A percentile compares a stretch with the other conserved stretches of the same genome.
phyloP scores from a whole-genome alignment of 2,113 vertebrate species.

The Nibea albiflora region DNA sequence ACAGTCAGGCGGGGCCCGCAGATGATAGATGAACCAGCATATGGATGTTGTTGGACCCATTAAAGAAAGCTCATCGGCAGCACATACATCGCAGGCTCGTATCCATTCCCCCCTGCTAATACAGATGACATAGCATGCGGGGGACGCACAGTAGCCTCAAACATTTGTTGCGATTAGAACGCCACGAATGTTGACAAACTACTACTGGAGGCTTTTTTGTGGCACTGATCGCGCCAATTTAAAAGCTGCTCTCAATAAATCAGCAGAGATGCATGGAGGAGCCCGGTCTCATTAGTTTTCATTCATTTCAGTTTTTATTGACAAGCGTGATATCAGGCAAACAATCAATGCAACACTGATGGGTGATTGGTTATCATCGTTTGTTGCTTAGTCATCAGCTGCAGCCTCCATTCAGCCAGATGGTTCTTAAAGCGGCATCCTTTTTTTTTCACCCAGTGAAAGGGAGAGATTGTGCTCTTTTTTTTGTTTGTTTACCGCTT shows the following conservation, averaged over 20 bases:
- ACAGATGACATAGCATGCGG: constrained; percentile 34
- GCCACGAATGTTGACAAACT: constrained; percentile 33
- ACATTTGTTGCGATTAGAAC: constrained; percentile 34
- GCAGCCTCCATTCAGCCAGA: constrained; percentile 35
- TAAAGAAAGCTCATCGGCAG: constrained; percentile 68
- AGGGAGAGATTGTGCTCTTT: constrained; percentile 23
- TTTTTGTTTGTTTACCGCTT: constrained; percentile 49
- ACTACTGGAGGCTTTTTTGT: constrained; percentile 7
- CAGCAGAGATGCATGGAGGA: constrained; percentile 2
- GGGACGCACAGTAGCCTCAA: constrained; percentile 6
- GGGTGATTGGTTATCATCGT: constrained; percentile 38
- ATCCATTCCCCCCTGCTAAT: constrained; percentile 15
- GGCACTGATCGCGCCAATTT: constrained; percentile 23
- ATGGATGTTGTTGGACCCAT: constrained; percentile 53
- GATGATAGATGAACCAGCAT: constrained; percentile 63
- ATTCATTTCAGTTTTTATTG: constrained; percentile 23
- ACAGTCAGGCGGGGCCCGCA: constrained; percentile 41
- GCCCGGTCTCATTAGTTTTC: constrained; percentile 7
- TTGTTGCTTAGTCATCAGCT: constrained; percentile 36
- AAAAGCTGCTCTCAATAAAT: constrained; percentile 52
- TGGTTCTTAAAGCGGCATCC: constrained; percentile 31
- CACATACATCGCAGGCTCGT: constrained; percentile 41
- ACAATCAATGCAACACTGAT: constrained; percentile 16
- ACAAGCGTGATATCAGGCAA: constrained; percentile 19
- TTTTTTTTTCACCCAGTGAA: constrained; percentile 32